Base-by-base conservation (phyloP, 2,888 invertebrate species). In the Catocala fraxini region DNA sequence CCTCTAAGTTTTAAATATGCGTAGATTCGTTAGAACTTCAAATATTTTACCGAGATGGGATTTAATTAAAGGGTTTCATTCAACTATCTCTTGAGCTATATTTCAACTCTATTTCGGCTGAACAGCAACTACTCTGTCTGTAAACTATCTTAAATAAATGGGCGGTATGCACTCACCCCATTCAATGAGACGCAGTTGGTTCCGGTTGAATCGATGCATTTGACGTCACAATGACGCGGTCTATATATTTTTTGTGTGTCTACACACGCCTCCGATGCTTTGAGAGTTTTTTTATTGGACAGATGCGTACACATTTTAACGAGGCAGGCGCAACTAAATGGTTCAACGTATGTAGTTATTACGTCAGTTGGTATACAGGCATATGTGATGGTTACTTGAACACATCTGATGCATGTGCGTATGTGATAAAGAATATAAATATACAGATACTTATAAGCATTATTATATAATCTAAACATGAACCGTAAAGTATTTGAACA, bases 201-300 rank as follows among this genome's bases (percentile, higher is more conserved):
- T 68, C 64, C 57, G 66, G 47, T 58, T 66, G 65, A 75, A 81
- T 82, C 80, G 77, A 83, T 80, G 72, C 73, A 68, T 69, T 61
- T 79, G 82, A 83, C 82, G 83, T 83, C 84, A 80, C 63, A 43
- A 65, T 80, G 81, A 84, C 77, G 77, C 68, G 60, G 45, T 63
- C 43, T 59, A 58, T 59, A 61, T 51, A 64, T 66, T 68, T 52
- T 68, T 68, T 55, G 58, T 46, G 57, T 41, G 61, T 51, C 47
- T 62, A 59, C 51, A 55, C 41, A 56, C 15, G 62, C 39, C 58
- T 49, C 33, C 46, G 46, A 72, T 42, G 52, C 15, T 56, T 41
- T 48, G 51, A 51, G 45, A 63, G 54, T 35, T 65, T 73, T 15
- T 59, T 53, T 51, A 52, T 65, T 59, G 34, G 34, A 60, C 61